Conservation (phyloP, 2,797 vertebrate genomes). For the Lepilemur ruficaudatus region DNA sequence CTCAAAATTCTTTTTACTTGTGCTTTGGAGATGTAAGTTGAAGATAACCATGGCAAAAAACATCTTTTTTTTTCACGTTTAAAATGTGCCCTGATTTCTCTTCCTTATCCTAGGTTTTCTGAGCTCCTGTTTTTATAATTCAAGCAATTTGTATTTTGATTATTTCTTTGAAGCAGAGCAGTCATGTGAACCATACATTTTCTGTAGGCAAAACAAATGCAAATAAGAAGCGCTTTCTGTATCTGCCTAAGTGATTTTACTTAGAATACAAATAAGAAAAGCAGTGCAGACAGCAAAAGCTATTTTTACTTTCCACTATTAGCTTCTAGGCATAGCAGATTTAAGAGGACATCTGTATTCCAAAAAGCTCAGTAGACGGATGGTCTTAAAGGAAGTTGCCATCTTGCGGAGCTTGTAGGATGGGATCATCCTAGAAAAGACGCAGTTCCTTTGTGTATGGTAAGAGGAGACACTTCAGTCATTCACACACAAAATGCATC, state of each 20-base stretch:
- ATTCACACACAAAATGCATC: constrained; percentile 61
- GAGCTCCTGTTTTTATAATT: constrained; percentile 82
- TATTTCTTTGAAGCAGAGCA: constrained; percentile 86
- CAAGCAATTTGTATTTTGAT: constrained; percentile 86
- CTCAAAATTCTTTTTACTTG: neutral
- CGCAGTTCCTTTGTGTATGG: constrained; percentile 49
- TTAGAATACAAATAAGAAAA: constrained; percentile 89
- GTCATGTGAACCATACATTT: constrained; percentile 86
- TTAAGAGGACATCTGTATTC: constrained; percentile 80
- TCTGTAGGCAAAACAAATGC: constrained; percentile 86
- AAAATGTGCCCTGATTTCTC: constrained; percentile 60
- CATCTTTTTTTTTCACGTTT: constrained; percentile 49
- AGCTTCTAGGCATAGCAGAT: constrained; percentile 80
- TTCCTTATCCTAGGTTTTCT: constrained; percentile 78
- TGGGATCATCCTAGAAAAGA: constrained; percentile 67
- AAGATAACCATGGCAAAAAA: constrained; percentile 27
- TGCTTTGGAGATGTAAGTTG: neutral
- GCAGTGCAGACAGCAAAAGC: constrained; percentile 87
- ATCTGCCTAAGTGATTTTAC: constrained; percentile 88
- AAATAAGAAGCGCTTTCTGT: constrained; percentile 86
- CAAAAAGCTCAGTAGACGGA: constrained; percentile 75
- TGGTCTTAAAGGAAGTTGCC: constrained; percentile 75
- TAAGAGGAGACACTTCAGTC: constrained; percentile 58
- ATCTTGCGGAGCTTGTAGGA: constrained; percentile 75
- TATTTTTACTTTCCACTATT: constrained; percentile 86